phyloP scores from a whole-genome alignment of 2,888 invertebrate species.

The Drosophila robusta region DNA sequence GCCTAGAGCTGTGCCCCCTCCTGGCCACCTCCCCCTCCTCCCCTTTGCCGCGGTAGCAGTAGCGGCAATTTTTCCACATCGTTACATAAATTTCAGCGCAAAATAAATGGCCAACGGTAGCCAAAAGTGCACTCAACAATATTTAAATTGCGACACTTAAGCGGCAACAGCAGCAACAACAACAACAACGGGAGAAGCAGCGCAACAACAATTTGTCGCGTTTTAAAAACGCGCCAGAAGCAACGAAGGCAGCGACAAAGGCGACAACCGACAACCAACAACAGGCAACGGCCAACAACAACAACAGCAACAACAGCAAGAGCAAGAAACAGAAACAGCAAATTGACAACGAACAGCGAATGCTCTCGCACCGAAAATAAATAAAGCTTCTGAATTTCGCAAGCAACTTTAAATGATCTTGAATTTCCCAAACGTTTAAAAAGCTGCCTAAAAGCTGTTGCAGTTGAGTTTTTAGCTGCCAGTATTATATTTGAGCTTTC shows the following conservation, averaged over 20 bases:
- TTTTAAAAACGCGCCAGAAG: slow-evolving; percentile 77
- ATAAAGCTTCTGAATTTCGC: not conserved
- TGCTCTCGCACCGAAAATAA: slow-evolving; percentile 3
- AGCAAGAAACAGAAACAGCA: slow-evolving; percentile 5
- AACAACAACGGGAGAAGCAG: slow-evolving; percentile 26
- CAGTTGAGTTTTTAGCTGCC: too few species aligned
- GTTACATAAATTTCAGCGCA: slow-evolving; percentile 78
- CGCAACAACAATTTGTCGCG: slow-evolving; percentile 75
- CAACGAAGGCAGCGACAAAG: slow-evolving; percentile 65
- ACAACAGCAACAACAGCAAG: slow-evolving; percentile 5
- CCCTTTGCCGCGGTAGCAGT: slow-evolving; percentile 1
- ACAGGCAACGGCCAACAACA: slow-evolving; percentile 13
- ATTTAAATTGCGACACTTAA: slow-evolving; percentile 80
- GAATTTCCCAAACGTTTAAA: too few species aligned
- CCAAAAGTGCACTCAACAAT: slow-evolving; percentile 79
- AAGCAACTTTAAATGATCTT: too few species aligned
- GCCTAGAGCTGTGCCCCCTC: slow-evolving; percentile 41
- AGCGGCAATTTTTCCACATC: slow-evolving; percentile 79
- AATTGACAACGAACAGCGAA: slow-evolving; percentile 15
- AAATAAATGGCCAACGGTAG: slow-evolving; percentile 79
- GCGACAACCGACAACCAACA: slow-evolving; percentile 58
- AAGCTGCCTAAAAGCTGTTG: too few species aligned
- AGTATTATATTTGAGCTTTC: too few species aligned
- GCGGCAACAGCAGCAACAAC: slow-evolving; percentile 46
- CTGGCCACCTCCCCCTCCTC: too few species aligned